phyloP scores from a whole-genome alignment of 1,140 invertebrate genomes.

The Trichoplusia ni region DNA sequence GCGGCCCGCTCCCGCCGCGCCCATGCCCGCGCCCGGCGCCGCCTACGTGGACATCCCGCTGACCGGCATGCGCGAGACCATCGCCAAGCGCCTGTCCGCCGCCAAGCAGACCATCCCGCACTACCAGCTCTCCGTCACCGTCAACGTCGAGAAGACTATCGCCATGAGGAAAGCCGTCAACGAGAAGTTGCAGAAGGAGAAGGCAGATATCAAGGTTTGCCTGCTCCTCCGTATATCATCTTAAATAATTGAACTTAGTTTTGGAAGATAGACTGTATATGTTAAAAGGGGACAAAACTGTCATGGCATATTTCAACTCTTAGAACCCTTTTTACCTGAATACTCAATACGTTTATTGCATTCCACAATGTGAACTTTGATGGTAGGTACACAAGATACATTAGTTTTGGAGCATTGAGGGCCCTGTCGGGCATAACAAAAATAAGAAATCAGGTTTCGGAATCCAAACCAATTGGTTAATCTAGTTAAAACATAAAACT shows the following conservation, averaged over 20 bases:
- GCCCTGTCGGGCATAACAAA: too few species aligned
- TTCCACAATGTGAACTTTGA: too few species aligned
- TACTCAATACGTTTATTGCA: too few species aligned
- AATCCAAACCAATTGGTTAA: too few species aligned
- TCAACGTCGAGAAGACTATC: slow-evolving; percentile 90
- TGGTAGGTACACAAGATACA: too few species aligned
- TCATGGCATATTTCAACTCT: too few species aligned
- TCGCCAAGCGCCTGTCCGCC: slow-evolving; percentile 94
- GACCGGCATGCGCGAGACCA: slow-evolving; percentile 93
- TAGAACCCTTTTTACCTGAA: too few species aligned
- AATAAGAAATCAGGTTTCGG: too few species aligned
- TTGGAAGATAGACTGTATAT: too few species aligned
- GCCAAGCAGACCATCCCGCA: slow-evolving; percentile 98
- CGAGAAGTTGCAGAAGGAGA: slow-evolving; percentile 89
- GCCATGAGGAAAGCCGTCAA: slow-evolving; percentile 87
- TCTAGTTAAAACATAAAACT: too few species aligned
- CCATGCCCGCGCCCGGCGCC: slow-evolving; percentile 66
- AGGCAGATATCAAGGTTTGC: slow-evolving; percentile 80
- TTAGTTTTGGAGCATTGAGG: too few species aligned
- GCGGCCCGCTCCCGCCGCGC: slow-evolving; percentile 48
- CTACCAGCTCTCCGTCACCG: slow-evolving; percentile 96
- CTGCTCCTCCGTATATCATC: not conserved
- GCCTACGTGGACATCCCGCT: slow-evolving; percentile 92
- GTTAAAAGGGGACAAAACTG: too few species aligned
- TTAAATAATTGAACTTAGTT: not conserved